phyloP scores from a whole-genome alignment of 2,888 invertebrate species.

The Chesias legatella region DNA sequence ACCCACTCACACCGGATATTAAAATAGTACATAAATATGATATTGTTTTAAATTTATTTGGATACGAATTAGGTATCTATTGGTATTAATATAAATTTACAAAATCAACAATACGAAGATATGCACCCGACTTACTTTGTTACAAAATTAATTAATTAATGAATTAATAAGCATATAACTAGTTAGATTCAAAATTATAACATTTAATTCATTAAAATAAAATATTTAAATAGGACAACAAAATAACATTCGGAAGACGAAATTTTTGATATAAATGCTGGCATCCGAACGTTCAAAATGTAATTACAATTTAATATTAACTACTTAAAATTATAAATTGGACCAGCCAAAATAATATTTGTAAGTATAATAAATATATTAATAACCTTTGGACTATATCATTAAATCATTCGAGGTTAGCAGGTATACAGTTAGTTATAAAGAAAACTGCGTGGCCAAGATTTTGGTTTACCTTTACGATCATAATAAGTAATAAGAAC shows the following conservation, averaged over 20 bases:
- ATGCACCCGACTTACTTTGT: slow-evolving; percentile 5
- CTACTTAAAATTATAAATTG: slow-evolving; percentile 28
- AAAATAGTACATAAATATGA: slow-evolving; percentile 8
- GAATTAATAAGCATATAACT: slow-evolving; percentile 3
- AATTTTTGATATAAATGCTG: slow-evolving; percentile 2
- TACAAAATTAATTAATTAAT: background rate
- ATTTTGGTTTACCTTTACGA: slow-evolving; percentile 26
- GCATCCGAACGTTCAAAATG: slow-evolving; percentile 1
- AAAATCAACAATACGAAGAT: slow-evolving; percentile 4
- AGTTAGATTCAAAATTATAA: too few species aligned
- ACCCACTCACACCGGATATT: slow-evolving; percentile 9
- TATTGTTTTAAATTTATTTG: slow-evolving; percentile 8
- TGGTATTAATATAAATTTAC: too few species aligned
- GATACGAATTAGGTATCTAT: background rate
- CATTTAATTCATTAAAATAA: background rate
- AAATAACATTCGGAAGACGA: slow-evolving; percentile 10
- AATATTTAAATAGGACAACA: background rate
- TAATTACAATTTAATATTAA: background rate
- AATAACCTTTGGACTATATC: too few species aligned
- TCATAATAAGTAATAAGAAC: slow-evolving; percentile 10
- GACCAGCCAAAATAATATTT: slow-evolving; percentile 50
- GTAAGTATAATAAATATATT: slow-evolving; percentile 18
- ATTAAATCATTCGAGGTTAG: slow-evolving; percentile 3
- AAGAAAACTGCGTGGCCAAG: slow-evolving; percentile 34
- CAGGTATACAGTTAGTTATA: slow-evolving; percentile 29